Evolutionary conservation across 2,888 invertebrate species (phyloP).

Genomic region (Oligia fasciuncula): DNA sequence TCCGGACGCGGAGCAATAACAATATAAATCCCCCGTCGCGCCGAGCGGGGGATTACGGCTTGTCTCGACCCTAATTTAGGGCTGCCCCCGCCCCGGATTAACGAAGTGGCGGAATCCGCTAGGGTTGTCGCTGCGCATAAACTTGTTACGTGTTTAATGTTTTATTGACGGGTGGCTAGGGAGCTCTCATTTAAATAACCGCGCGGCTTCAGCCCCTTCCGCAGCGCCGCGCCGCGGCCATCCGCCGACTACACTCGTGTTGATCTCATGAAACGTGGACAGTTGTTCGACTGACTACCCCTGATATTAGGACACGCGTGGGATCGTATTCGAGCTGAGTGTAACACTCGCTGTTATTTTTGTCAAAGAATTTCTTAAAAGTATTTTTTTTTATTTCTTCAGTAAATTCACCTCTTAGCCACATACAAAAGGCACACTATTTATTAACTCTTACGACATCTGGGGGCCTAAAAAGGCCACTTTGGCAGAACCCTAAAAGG

Average conservation of each 20-base stretch:
- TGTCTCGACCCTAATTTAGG: slow-evolving; percentile 91
- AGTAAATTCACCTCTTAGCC: not conserved
- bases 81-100: slow-evolving; percentile 90
- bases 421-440: slow-evolving; percentile 1
- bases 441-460: not conserved
- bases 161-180: slow-evolving; percentile 90
- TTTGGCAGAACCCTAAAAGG: too few relatives aligned
- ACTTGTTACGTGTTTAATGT: slow-evolving; percentile 90
- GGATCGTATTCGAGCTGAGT: slow-evolving; percentile 11
- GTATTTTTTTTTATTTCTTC: slow-evolving; percentile 6
- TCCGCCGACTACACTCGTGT: slow-evolving; percentile 46
- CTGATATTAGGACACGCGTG: slow-evolving; percentile 33
- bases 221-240: slow-evolving; percentile 30
- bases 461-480: too few relatives aligned
- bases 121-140: slow-evolving; percentile 90
- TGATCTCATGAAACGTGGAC: slow-evolving; percentile 49
- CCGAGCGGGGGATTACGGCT: slow-evolving; percentile 90
- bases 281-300: slow-evolving; percentile 49
- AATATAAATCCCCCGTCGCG: slow-evolving; percentile 91
- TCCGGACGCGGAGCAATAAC: slow-evolving; percentile 90
- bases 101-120: slow-evolving; percentile 90
- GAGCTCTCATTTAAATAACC: slow-evolving; percentile 88
- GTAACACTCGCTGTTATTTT: slow-evolving; percentile 1
- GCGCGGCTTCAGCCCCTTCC: slow-evolving; percentile 72
- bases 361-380: slow-evolving; percentile 4